These are phyloP conservation scores for Hydrozoanthus gracilis DNA, from an alignment of 92 coral and sea anemone genomes.

Conservation along the genomic window DNA sequence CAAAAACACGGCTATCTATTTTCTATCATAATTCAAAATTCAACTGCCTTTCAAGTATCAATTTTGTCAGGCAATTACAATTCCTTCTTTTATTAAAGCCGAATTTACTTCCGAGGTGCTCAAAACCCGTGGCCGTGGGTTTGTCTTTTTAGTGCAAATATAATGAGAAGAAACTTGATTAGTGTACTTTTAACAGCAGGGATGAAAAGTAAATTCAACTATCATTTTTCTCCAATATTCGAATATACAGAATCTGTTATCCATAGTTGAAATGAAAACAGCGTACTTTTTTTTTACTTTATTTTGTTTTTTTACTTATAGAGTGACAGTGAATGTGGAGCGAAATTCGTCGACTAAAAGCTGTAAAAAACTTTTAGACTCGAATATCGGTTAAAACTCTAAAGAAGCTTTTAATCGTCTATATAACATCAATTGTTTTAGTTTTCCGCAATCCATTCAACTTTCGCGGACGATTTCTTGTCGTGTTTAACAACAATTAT, in stretches of 20 bases:
- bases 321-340: too few species aligned
- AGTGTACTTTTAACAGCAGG: constrained; percentile 13
- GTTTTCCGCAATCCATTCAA: background rate
- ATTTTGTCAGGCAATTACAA: too few species aligned
- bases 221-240: background rate
- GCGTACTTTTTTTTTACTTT: background rate
- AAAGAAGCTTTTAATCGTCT: background rate
- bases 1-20: too few species aligned
- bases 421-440: background rate
- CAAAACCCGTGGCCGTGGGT: background rate
- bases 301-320: background rate
- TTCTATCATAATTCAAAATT: background rate
- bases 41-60: background rate
- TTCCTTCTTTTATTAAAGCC: too few species aligned
- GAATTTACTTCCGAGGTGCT: background rate
- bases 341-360: too few species aligned
- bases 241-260: background rate
- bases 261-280: background rate
- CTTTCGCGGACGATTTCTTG: background rate
- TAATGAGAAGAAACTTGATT: background rate
- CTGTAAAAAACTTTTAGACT: too few species aligned
- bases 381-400: too few species aligned
- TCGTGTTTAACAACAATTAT: constrained; percentile 13
- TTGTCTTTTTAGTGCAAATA: background rate
- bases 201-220: background rate